Evolutionary conservation across 2,888 invertebrate species (phyloP).

Genomic region (Cheilosia variabilis): DNA sequence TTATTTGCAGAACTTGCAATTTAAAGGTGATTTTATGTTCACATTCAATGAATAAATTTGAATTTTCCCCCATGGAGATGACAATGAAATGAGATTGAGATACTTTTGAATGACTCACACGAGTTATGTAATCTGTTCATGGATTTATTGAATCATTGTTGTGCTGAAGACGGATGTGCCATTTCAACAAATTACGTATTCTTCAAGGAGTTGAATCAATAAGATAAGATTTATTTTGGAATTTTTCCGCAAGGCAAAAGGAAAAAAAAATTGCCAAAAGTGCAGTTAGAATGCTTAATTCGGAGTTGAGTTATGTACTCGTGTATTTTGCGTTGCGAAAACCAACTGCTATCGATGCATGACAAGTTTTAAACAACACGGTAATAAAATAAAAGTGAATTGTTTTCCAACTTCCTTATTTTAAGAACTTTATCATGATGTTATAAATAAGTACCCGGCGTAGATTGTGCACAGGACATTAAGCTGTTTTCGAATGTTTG

Average conservation of each 20-base stretch:
- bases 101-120: conserved; percentile 26
- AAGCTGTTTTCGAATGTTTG: too few relatives aligned
- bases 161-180: conserved; percentile 12
- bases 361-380: too few relatives aligned
- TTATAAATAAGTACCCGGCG: too few relatives aligned
- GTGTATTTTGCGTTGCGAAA: not conserved
- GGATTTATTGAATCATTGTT: conserved; percentile 27
- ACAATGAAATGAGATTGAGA: conserved; percentile 21
- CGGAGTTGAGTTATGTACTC: not conserved
- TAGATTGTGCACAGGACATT: too few relatives aligned
- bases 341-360: too few relatives aligned
- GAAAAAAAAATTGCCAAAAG: not conserved
- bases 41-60: conserved; percentile 18
- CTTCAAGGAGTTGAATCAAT: not conserved
- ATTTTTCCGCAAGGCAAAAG: not conserved
- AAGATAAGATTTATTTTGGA: not conserved
- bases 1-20: not conserved
- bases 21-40: not conserved
- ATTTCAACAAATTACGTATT: conserved; percentile 18
- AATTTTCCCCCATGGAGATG: conserved; percentile 5
- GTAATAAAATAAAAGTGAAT: too few relatives aligned
- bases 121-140: conserved; percentile 24
- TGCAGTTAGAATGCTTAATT: conserved; percentile 15
- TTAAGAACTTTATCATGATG: too few relatives aligned
- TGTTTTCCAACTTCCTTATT: too few relatives aligned